Evolutionary conservation across 1,140 invertebrate genomes (phyloP).

Genomic region (Dendroctonus valens): DNA sequence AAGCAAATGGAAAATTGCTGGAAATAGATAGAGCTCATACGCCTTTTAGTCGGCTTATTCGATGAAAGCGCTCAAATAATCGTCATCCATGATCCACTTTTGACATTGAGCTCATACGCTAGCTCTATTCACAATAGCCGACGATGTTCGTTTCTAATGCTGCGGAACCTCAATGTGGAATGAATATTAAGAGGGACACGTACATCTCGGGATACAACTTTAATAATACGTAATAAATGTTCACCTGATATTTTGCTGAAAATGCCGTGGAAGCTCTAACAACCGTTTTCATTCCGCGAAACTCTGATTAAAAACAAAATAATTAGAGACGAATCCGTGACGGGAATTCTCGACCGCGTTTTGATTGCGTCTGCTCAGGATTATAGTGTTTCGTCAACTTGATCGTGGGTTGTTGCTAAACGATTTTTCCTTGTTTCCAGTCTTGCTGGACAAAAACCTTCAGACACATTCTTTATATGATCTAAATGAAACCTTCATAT

Average conservation of each 20-base stretch:
- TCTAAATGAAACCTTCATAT: too few relatives aligned
- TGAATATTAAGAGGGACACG: slow-evolving; percentile 33
- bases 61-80: too few relatives aligned
- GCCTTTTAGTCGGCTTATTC: too few relatives aligned
- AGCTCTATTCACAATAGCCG: slow-evolving; percentile 21
- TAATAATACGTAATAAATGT: slow-evolving; percentile 36
- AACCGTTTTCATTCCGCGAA: slow-evolving; percentile 30
- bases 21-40: too few relatives aligned
- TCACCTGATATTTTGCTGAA: slow-evolving; percentile 33
- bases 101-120: neutral
- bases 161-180: slow-evolving; percentile 10
- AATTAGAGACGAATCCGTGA: slow-evolving; percentile 26
- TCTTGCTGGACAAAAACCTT: too few relatives aligned
- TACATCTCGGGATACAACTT: slow-evolving; percentile 27
- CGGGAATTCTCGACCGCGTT: slow-evolving; percentile 10
- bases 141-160: slow-evolving; percentile 26
- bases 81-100: too few relatives aligned
- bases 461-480: too few relatives aligned
- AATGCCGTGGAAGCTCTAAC: slow-evolving; percentile 23
- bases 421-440: too few relatives aligned
- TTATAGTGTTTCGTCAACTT: neutral
- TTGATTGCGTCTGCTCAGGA: slow-evolving; percentile 12
- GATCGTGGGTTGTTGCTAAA: neutral
- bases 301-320: slow-evolving; percentile 33
- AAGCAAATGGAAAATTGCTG: too few relatives aligned